A percentile compares a stretch with the other conserved stretches of the same genome.
Evolutionary conservation across 2,113 vertebrate genomes (phyloP).

Genomic region (Orycteropus afer): DNA sequence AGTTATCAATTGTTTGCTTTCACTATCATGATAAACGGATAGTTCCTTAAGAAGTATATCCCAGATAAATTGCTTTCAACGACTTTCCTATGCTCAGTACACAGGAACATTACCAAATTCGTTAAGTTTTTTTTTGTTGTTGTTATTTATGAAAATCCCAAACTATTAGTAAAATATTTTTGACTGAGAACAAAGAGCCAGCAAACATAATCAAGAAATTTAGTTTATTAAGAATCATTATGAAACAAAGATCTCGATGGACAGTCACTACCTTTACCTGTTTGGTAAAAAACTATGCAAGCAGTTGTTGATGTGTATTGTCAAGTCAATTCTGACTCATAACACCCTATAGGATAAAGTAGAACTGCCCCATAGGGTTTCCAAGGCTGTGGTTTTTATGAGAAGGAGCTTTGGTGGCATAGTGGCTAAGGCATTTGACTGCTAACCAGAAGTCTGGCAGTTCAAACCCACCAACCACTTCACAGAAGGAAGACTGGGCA

Average conservation of each 20-base stretch:
- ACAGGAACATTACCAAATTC: neutral
- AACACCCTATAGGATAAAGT: no score
- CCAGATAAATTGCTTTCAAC: neutral
- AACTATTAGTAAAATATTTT: slow-evolving; percentile 1
- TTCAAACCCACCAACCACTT: no score
- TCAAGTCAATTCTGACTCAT: neutral
- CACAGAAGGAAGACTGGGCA: no score
- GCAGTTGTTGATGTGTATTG: neutral
- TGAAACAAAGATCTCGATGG: neutral
- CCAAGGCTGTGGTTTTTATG: no score
- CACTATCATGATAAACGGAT: neutral
- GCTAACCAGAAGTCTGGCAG: no score
- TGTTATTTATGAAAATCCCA: neutral
- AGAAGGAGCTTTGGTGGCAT: no score
- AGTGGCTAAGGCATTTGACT: no score
- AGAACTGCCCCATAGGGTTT: no score
- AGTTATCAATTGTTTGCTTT: neutral
- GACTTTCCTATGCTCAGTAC: neutral
- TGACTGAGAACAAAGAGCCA: neutral
- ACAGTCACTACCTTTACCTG: neutral
- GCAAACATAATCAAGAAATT: neutral
- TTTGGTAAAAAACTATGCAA: neutral
- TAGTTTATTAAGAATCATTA: neutral
- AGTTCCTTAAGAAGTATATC: neutral
- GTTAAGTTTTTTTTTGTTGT: neutral